Conservation (phyloP, 2,797 vertebrate genomes). For the Spinus pinus region DNA sequence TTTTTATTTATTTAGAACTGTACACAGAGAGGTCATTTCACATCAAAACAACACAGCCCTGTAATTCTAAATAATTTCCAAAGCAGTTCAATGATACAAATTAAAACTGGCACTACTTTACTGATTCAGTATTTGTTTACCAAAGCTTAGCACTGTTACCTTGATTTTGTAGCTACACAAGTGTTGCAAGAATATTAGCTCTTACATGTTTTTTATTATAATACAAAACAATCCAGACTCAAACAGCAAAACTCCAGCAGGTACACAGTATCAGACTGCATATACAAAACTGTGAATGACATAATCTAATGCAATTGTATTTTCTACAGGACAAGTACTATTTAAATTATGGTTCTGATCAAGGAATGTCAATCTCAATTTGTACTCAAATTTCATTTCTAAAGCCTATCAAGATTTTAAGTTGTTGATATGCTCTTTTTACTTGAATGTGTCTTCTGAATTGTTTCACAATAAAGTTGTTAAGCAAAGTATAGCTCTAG, state of each 20-base stretch:
- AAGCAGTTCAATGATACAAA: background rate
- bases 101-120: background rate
- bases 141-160: background rate
- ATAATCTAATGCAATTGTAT: background rate
- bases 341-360: background rate
- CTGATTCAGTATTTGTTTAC: background rate
- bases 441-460: background rate
- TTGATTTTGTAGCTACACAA: background rate
- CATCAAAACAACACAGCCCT: background rate
- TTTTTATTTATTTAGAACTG: background rate
- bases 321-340: background rate
- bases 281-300: background rate
- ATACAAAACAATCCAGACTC: background rate
- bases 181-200: background rate
- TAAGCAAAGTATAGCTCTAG: background rate
- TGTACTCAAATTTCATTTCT: background rate
- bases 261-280: background rate
- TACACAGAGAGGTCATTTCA: background rate
- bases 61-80: background rate
- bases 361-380: background rate
- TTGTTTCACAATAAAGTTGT: background rate
- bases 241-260: background rate
- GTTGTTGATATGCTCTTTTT: background rate
- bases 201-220: background rate
- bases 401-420: background rate